A percentile compares a stretch with the other conserved stretches of the same genome.
These are phyloP conservation scores for Chloroclysta siterata DNA, from an alignment of 2,888 invertebrate species.

Conservation along the genomic window DNA sequence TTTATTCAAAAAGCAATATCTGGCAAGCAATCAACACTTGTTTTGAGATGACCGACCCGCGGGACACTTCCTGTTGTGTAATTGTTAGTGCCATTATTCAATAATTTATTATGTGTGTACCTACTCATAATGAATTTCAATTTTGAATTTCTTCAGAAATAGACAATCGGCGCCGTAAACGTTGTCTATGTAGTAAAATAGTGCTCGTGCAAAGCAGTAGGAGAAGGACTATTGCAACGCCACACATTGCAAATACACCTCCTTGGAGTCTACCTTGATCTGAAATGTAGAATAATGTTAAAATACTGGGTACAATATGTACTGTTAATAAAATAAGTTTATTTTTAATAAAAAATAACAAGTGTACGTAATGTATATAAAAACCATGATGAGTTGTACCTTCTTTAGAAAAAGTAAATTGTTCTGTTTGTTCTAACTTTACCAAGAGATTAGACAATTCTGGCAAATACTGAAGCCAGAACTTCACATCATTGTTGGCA, in stretches of 20 bases:
- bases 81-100: too few relatives aligned
- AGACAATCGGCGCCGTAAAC: slow-evolving; percentile 56
- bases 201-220: slow-evolving; percentile 80
- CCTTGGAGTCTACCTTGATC: slow-evolving; percentile 81
- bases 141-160: slow-evolving; percentile 53
- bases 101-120: too few relatives aligned
- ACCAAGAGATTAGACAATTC: slow-evolving; percentile 56
- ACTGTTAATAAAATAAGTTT: too few relatives aligned
- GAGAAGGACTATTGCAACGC: slow-evolving; percentile 78
- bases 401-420: slow-evolving; percentile 54
- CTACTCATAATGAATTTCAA: slow-evolving; percentile 16
- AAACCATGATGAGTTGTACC: too few relatives aligned
- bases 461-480: slow-evolving; percentile 79
- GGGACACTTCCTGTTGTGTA: too few relatives aligned
- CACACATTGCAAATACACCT: slow-evolving; percentile 86
- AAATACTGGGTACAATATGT: not conserved
- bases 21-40: too few relatives aligned
- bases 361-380: too few relatives aligned
- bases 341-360: too few relatives aligned
- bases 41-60: too few relatives aligned
- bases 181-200: slow-evolving; percentile 73
- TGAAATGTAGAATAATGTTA: slow-evolving; percentile 39
- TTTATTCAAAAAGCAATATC: too few relatives aligned
- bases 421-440: slow-evolving; percentile 60
- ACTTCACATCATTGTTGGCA: slow-evolving; percentile 60